A percentile compares a stretch with the other conserved stretches of the same genome.
These are phyloP conservation scores for Sympetrum striolatum DNA, from an alignment of 2,888 invertebrate species.

Conservation along the genomic window DNA sequence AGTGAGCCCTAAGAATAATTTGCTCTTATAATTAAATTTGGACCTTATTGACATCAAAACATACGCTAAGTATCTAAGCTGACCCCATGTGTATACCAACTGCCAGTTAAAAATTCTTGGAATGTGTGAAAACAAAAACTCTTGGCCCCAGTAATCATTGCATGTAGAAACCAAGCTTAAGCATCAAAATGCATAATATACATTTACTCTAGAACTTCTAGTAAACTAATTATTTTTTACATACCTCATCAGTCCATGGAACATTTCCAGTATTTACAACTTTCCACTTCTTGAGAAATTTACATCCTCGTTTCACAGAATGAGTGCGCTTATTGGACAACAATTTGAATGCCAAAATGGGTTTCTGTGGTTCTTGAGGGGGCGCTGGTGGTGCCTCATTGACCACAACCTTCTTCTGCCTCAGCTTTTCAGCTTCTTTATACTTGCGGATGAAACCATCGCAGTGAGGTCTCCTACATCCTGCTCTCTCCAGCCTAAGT, in stretches of 20 bases:
- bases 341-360: constrained; percentile 45
- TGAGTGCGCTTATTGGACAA: constrained; percentile 33
- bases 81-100: too few relatives aligned
- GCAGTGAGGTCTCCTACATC: background rate
- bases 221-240: background rate
- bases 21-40: too few relatives aligned
- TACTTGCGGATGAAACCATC: background rate
- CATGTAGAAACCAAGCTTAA: too few relatives aligned
- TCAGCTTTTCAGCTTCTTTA: background rate
- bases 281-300: constrained; percentile 58
- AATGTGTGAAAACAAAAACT: too few relatives aligned
- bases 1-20: too few relatives aligned
- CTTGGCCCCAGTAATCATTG: too few relatives aligned
- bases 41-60: too few relatives aligned
- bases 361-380: constrained; percentile 46
- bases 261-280: constrained; percentile 57
- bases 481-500: constrained; percentile 4
- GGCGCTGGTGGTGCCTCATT: background rate
- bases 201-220: too few relatives aligned
- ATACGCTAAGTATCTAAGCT: too few relatives aligned
- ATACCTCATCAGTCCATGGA: constrained; percentile 55
- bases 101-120: too few relatives aligned
- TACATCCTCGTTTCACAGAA: constrained; percentile 55
- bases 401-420: background rate
- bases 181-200: too few relatives aligned